Evolutionary conservation across 1,140 invertebrate species (phyloP).

Genomic region (Mizuhopecten yessoensis): DNA sequence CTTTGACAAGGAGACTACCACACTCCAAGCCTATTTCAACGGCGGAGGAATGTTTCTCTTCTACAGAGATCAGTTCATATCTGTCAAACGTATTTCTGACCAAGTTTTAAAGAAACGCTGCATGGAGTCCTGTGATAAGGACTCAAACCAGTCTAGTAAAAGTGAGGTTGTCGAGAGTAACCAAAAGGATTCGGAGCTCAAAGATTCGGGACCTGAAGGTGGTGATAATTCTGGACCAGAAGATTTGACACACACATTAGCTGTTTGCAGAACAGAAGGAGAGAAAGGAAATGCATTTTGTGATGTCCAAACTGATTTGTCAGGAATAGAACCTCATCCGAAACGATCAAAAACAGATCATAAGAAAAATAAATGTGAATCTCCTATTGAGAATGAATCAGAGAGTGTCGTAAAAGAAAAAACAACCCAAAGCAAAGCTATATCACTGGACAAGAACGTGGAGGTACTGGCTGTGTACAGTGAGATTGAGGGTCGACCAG

Average conservation of each 20-base stretch:
- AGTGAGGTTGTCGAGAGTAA: not conserved
- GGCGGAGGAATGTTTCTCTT: constrained; percentile 73
- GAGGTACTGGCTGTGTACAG: constrained; percentile 57
- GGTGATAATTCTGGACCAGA: not conserved
- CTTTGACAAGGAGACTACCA: not conserved
- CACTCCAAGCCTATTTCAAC: constrained; percentile 65
- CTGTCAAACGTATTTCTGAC: not conserved
- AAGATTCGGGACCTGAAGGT: not conserved
- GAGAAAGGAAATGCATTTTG: not conserved
- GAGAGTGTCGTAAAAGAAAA: not conserved
- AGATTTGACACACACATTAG: not conserved
- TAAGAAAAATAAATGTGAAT: not conserved
- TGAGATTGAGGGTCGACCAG: constrained; percentile 50
- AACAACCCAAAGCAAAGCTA: not conserved
- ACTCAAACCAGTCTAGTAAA: not conserved
- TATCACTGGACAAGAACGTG: constrained; percentile 11
- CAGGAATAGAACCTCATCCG: not conserved
- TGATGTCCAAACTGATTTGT: not conserved
- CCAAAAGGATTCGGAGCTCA: not conserved
- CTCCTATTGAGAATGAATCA: not conserved
- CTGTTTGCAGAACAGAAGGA: not conserved
- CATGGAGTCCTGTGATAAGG: not conserved
- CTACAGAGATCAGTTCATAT: not conserved
- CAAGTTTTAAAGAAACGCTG: not conserved
- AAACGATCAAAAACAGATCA: not conserved